Evolutionary conservation across 2,888 invertebrate genomes (phyloP), one percentile per base, ranked within the genome.

Genomic region (Zonitis immaculata): DNA sequence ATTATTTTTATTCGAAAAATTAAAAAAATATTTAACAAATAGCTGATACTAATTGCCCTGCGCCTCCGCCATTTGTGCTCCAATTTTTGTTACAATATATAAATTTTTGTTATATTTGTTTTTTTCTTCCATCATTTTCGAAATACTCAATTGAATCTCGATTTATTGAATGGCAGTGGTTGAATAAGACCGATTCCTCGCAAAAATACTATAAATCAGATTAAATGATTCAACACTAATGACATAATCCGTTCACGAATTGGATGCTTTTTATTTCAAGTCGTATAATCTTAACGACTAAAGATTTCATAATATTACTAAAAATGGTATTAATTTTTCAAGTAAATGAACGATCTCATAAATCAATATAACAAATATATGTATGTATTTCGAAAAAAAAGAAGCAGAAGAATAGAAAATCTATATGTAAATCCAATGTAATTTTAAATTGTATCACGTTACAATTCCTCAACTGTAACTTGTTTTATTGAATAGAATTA

Each of bases 171-270:
- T 39, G 11, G 2, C 11, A n/a, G 39, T n/a, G 18, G 39, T 18
- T 39, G 20, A 20, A 39, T 39, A 20, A 39, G 20, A 8, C 39
- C n/a, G 39, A 39, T 20, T 39, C 20, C 20, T 39, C 39, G 39
- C 20, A 2, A 39, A 39, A 20, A 44, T 14, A 27, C 45, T 32
- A 47, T 47, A 47, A 52, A 52, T 48, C 52, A 44, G 44, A 18
- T 51, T 47, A 47, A 28, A 52, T 52, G 52, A 45, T 46, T 32
- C 42, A 45, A 49, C 49, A 46, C 43, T 27, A 43, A 52, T 22
- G 44, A 48, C 35, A 27, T 49, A 53, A 49, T 45, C 42, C 48
- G 43, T 11, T 52, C 44, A 48, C n/a, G 16, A 48, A 25, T 39
- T 20, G 45, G 45, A 32, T 32, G 25, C 42, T 12, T 35, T 44